Base-by-base conservation (phyloP, 2,797 vertebrate species). In the Sorex maritimensis region DNA sequence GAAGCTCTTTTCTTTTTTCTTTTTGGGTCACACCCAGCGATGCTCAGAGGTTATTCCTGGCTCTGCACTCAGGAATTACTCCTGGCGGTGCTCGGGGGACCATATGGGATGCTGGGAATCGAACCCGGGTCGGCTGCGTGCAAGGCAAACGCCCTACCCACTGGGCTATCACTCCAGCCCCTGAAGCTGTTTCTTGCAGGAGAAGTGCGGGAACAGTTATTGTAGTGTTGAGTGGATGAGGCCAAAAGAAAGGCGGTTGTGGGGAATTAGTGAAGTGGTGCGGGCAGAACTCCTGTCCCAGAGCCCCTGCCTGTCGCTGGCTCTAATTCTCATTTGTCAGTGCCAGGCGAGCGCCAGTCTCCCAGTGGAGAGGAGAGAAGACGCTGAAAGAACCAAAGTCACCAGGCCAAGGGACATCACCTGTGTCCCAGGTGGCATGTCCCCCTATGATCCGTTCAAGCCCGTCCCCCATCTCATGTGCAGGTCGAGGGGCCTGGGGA, bases 181-280 rank as follows among this genome's bases (percentile, higher is more conserved):
- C 17, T 79, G 77, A 84, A 52, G 49, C 49, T 88, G 0, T 77
- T 92, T 92, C 78, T 87, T 58, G 11, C 71, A 41, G 75, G 74
- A 61, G 83, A 86, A 89, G 58, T 52, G 41, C 92, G 30, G 55
- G 38, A 63, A 38, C 77, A 85, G 63, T 67, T n/a, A 52, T 38
- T 71, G 14, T 46, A 24, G 49, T 11, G 49, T 52, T 52, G 49
- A 11, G 49, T 52, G 49, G 11, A 14, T 52, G 49, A 52, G 49
- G 11, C 13, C 6, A 52, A 11, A 52, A 52, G 49, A 52, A 77
- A 21, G n/a, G 46, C 44, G 46, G 8, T 68, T 81, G 14, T 73
- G 8, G 88, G 58, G 67, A 86, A 69, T 72, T 65, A 82, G n/a
- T 49, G 67, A 65, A 26, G 74, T 41, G 7, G 1, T 72, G 14